Conservation (phyloP, 2,888 invertebrate genomes). For the Yponomeuta cagnagella region DNA sequence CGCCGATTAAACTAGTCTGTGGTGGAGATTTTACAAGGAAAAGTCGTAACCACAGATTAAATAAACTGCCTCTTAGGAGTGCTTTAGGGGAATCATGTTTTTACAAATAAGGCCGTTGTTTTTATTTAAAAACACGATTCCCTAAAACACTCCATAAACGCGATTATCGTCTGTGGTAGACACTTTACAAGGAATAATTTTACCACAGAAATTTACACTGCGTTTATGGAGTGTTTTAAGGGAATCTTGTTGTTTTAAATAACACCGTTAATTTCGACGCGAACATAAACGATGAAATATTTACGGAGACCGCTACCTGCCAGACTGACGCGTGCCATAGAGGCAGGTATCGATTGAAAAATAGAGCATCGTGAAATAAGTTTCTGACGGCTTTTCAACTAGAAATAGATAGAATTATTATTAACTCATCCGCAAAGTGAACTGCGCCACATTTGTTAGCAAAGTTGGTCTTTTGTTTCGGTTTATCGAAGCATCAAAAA, state of each 20-base stretch:
- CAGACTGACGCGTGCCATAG: background rate
- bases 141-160: no score
- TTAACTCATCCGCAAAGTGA: background rate
- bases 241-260: no score
- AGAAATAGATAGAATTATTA: conserved; percentile 2
- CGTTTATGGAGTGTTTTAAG: no score
- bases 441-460: conserved; percentile 11
- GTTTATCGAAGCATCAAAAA: conserved; percentile 30
- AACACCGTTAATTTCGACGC: background rate
- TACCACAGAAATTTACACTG: no score
- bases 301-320: background rate
- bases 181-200: no score
- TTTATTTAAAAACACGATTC: no score
- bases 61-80: no score
- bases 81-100: no score
- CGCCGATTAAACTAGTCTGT: no score
- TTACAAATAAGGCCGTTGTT: background rate
- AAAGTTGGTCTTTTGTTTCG: conserved; percentile 27
- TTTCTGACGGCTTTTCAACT: background rate
- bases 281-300: background rate
- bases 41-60: no score
- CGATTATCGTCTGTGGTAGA: no score
- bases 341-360: background rate
- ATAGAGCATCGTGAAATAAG: background rate
- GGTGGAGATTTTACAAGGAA: no score